These are phyloP conservation scores for Pipra filicauda DNA, from an alignment of 2,113 vertebrate genomes.

Conservation along the genomic window DNA sequence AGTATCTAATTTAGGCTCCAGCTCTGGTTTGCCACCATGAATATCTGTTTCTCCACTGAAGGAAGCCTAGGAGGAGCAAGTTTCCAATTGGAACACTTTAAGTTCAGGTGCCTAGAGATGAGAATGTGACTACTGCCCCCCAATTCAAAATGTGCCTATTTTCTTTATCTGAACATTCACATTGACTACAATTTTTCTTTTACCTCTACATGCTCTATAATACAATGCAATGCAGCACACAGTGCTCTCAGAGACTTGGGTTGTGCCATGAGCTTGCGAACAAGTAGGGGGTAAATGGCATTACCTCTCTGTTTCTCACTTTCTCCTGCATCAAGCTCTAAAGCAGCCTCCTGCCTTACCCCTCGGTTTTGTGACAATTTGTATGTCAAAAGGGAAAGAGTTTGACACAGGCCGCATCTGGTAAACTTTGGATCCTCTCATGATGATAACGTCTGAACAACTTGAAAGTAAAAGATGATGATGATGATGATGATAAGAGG, in stretches of 20 bases:
- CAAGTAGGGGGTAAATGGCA: background rate
- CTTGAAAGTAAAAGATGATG: background rate
- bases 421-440: background rate
- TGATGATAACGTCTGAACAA: background rate
- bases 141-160: background rate
- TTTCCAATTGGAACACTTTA: background rate
- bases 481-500: background rate
- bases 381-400: background rate
- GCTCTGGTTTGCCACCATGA: background rate
- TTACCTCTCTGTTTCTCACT: background rate
- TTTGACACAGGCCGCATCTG: background rate
- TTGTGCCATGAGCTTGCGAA: fast-evolving
- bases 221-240: background rate
- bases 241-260: background rate
- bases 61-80: background rate
- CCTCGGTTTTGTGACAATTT: background rate
- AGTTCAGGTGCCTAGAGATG: background rate
- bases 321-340: background rate
- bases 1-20: background rate
- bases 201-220: background rate
- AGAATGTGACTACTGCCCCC: background rate
- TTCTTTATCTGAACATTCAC: background rate
- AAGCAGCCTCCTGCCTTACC: background rate
- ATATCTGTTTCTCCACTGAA: background rate
- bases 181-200: background rate